Percentiles rank a stretch among this genome's conserved stretches.
These are phyloP conservation scores for Charadrius vociferus DNA, from an alignment of 2,113 vertebrate species.

Conservation along the genomic window DNA sequence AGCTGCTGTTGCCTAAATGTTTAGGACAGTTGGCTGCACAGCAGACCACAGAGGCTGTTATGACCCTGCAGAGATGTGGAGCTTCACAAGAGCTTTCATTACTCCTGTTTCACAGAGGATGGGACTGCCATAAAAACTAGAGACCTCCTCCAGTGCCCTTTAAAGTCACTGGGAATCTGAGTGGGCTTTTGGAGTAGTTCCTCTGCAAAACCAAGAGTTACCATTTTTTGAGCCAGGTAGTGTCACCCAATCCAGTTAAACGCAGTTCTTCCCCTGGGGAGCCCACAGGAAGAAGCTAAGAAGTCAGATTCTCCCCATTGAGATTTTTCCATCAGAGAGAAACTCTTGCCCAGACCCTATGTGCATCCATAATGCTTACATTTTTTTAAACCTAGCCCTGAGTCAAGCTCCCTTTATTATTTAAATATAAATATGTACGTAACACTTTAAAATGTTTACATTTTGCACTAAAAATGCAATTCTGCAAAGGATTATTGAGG, in stretches of 20 bases:
- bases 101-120: not conserved
- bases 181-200: not conserved
- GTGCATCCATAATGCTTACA: not conserved
- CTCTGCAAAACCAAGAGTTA: not conserved
- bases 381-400: not conserved
- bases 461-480: not conserved
- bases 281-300: not conserved
- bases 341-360: not conserved
- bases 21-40: not conserved
- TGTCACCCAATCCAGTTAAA: not conserved
- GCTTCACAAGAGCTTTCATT: not conserved
- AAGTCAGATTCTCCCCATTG: not conserved
- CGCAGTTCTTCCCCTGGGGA: not conserved
- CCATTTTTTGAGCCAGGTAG: not conserved
- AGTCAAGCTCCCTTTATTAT: not conserved
- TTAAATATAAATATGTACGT: not conserved
- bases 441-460: not conserved
- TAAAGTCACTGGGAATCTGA: not conserved
- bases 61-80: not conserved
- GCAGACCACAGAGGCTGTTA: not conserved
- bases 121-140: not conserved
- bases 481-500: not conserved
- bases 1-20: not conserved
- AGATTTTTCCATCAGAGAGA: not conserved
- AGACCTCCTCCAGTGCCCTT: not conserved